Evolutionary conservation across 2,888 invertebrate genomes (phyloP), one percentile per base, ranked within the genome.

Genomic region (Mythimna lalbum): DNA sequence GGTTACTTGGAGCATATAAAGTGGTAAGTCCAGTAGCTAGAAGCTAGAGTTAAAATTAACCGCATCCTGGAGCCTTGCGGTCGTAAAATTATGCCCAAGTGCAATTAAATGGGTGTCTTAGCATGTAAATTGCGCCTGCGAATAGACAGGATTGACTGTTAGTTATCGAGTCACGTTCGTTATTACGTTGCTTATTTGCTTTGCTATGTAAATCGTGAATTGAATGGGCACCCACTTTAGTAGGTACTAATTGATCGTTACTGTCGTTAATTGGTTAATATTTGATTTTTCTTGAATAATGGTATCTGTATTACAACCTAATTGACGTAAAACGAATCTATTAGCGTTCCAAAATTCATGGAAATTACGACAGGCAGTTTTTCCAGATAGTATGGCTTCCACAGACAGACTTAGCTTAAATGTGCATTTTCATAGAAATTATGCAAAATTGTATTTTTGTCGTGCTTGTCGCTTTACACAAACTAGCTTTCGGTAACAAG

Each of bases 1-100:
- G 33, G 62, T 27, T 57, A 39, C 12, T 61, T 60, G 23, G 39
- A 68, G 55, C 47, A 64, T 47, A 50, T 71, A 68, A 67, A 72
- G 21, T 62, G 21, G 31, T 66, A 39, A 33, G 49, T n/a, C 31
- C 69, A 62, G 39, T 52, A 63, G 55, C 68, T 63, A 61, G 55
- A 70, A 63, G 62, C 63, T 55, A 50, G 49, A 21, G 59, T 50
- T 73, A 71, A 75, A 83, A 83, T 82, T 69, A 73, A 81, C 84
- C 78, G 64, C 83, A 87, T 88, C 88, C 84, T 84, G 82, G 47
- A 63, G 60, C 59, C 63, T 61, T 71, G 78, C 19, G 75, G 77
- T 84, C 63, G 63, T 53, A 21, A 79, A 81, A 63, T 81, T 56
- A 76, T 76, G 66, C 76, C 75, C 72, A 67, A 75, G 63, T 50